phyloP scores from a whole-genome alignment of 2,797 vertebrate genomes.

The Gymnothorax javanicus region DNA sequence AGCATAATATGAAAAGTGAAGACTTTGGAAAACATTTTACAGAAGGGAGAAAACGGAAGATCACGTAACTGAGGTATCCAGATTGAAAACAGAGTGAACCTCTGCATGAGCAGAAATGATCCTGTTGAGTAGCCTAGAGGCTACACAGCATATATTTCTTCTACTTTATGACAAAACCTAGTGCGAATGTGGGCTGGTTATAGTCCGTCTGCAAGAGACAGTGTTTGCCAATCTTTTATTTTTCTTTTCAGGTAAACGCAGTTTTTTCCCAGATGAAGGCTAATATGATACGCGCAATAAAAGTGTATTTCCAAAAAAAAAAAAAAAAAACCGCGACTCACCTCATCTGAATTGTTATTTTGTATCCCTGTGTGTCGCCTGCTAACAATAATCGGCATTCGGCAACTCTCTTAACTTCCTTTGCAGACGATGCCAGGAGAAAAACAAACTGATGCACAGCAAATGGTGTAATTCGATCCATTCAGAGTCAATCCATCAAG shows the following conservation, averaged over 20 bases:
- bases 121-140: slow-evolving; percentile 41
- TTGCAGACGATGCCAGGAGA: slow-evolving; percentile 61
- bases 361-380: slow-evolving; percentile 50
- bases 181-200: slow-evolving; percentile 45
- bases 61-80: slow-evolving; percentile 24
- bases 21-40: slow-evolving; percentile 18
- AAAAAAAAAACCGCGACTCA: slow-evolving; percentile 62
- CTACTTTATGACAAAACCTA: slow-evolving; percentile 57
- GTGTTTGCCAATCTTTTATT: slow-evolving; percentile 43
- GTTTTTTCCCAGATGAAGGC: slow-evolving; percentile 46
- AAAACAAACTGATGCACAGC: slow-evolving; percentile 83
- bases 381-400: slow-evolving; percentile 26
- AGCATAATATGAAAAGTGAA: not conserved
- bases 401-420: slow-evolving; percentile 62
- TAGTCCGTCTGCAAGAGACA: slow-evolving; percentile 42
- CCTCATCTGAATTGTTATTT: slow-evolving; percentile 72
- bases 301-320: slow-evolving; percentile 42
- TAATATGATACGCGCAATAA: slow-evolving; percentile 33
- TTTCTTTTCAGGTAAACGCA: slow-evolving; percentile 48
- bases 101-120: slow-evolving; percentile 46
- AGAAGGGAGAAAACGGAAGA: not conserved
- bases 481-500: slow-evolving; percentile 79
- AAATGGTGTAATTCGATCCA: slow-evolving; percentile 88
- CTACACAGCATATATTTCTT: slow-evolving; percentile 47
- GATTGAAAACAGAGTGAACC: slow-evolving; percentile 20